Evolutionary conservation across 1,140 invertebrate species (phyloP), one percentile per base, ranked within the genome.

Genomic region (Battus philenor): DNA sequence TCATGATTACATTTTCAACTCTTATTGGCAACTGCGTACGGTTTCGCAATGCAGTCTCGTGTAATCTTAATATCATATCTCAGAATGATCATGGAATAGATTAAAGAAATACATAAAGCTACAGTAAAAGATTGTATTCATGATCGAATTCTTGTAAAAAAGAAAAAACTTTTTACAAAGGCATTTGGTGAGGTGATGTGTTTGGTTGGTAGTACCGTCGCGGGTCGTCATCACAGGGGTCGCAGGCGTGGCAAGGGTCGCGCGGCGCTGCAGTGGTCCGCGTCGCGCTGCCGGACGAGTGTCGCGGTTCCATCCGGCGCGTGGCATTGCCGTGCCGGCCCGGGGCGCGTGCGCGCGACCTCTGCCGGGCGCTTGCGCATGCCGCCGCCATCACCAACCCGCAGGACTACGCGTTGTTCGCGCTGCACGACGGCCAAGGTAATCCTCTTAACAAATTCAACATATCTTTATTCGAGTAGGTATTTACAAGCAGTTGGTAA

Each of bases 381-480:
- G 96, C 97, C 75, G 93, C 96, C 44, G 89, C 93, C 60, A 95
- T 98, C 26, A 98, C 96, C 6, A 98, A 98, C 87, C 95, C 96
- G 15, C 96, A 98, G 78, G 97, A 98, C 79, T 98, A 98, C 81
- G 95, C 94, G 12, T 89, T 98, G n/a, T 98, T 95, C 75, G 94
- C 95, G 60, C 86, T 98, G 17, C 92, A 95, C 12, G 92, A 96
- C 66, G 95, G 95, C 57, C 93, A 97, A 91, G 94, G 94, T 95
- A 87, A 78, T 6, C n/a, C 16, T 3, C 1, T 8, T n/a, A n/a
- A n/a, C n/a, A n/a, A n/a, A n/a, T n/a, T n/a, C n/a, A n/a, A n/a
- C n/a, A n/a, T n/a, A n/a, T n/a, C n/a, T n/a, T n/a, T n/a, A n/a
- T n/a, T n/a, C n/a, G n/a, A n/a, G n/a, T n/a, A n/a, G n/a, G n/a